Conservation (phyloP, 2,888 invertebrate genomes). For the Biston stratarius region DNA sequence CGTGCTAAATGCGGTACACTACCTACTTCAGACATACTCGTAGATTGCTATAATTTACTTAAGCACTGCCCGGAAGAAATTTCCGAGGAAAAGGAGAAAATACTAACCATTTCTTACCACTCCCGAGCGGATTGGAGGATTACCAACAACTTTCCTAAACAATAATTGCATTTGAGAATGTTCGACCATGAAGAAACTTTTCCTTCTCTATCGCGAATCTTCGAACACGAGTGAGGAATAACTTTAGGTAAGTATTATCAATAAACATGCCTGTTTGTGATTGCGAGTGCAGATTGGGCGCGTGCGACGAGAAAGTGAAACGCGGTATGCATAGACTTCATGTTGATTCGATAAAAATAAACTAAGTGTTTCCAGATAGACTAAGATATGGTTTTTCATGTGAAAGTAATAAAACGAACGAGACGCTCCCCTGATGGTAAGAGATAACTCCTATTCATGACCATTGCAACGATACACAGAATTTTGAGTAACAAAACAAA, state of each 20-base stretch:
- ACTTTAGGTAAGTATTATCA: slow-evolving; percentile 52
- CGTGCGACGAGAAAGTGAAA: slow-evolving; percentile 73
- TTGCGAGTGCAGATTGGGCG: slow-evolving; percentile 59
- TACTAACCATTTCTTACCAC: slow-evolving; percentile 1
- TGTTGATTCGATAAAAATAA: background rate
- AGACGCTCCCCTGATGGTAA: too few species aligned
- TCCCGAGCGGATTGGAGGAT: slow-evolving; percentile 19
- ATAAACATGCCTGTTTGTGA: slow-evolving; percentile 60
- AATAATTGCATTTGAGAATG: slow-evolving; percentile 40
- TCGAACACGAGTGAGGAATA: slow-evolving; percentile 41
- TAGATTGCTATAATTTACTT: slow-evolving; percentile 9
- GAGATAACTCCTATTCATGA: too few species aligned
- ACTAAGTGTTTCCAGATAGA: background rate
- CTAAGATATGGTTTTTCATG: background rate
- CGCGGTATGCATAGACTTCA: slow-evolving; percentile 61
- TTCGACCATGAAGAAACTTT: slow-evolving; percentile 38
- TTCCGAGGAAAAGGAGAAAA: slow-evolving; percentile 11
- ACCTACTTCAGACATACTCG: background rate
- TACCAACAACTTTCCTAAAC: slow-evolving; percentile 34
- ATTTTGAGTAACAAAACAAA: too few species aligned
- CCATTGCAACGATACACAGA: too few species aligned
- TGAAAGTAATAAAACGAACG: background rate
- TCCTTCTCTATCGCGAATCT: slow-evolving; percentile 23
- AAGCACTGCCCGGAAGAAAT: slow-evolving; percentile 7
- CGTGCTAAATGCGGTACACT: background rate